Evolutionary conservation across 2,113 vertebrate genomes (phyloP).

Genomic region (Anguilla rostrata): DNA sequence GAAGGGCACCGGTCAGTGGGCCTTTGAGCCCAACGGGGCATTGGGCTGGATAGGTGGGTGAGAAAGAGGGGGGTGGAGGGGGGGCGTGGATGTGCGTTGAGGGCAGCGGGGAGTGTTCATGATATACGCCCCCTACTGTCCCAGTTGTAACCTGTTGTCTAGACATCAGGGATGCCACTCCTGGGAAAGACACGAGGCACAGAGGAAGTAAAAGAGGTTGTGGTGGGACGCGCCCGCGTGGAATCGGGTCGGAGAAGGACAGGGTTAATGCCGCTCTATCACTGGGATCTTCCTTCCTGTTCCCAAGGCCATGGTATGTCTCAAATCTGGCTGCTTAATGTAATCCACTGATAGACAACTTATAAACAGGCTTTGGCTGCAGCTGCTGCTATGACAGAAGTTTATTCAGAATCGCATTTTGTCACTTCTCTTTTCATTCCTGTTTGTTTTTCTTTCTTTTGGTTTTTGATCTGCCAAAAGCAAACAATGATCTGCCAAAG

Average conservation of each 20-base stretch:
- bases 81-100: constrained; percentile 31
- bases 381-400: neutral
- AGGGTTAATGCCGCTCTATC: constrained; percentile 42
- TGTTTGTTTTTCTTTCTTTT: constrained; percentile 11
- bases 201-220: constrained; percentile 37
- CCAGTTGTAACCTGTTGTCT: constrained; percentile 53
- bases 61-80: constrained; percentile 10
- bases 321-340: constrained; percentile 33
- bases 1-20: neutral
- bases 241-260: constrained; percentile 22
- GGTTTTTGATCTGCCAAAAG: neutral
- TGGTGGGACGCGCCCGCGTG: neutral
- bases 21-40: neutral
- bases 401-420: constrained; percentile 7
- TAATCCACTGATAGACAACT: constrained; percentile 19
- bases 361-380: constrained; percentile 18
- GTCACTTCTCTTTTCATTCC: constrained; percentile 3
- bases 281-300: constrained; percentile 41
- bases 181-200: constrained; percentile 48
- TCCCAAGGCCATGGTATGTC: constrained; percentile 52
- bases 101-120: neutral
- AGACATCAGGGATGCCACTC: constrained; percentile 60
- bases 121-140: constrained; percentile 58
- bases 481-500: neutral
- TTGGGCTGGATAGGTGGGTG: neutral